Evolutionary conservation across 2,888 invertebrate species (phyloP), one percentile per base, ranked within the genome.

Genomic region (Parasteatoda lunata): DNA sequence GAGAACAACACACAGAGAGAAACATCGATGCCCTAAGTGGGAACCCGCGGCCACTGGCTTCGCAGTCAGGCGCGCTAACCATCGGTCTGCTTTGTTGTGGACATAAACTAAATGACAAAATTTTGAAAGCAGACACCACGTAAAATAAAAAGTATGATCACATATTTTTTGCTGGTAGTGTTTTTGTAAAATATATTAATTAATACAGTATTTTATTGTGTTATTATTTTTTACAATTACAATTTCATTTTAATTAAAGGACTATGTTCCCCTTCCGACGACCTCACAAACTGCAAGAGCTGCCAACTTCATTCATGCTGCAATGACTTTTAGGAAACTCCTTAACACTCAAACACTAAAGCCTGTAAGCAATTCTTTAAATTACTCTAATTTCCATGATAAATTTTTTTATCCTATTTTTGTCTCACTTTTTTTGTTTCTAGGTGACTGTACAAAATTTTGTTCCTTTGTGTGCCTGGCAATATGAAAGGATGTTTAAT

Each of bases 401-500:
- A 47, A 11, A 69, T 70, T 13, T 7, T 59, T 59, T 47, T 54
- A n/a, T 45, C 68, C 13, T 48, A 8, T n/a, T 13, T 65, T 52
- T 48, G 52, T 48, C 15, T 5, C 51, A 4, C n/a, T 72, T 45
- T 48, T 68, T 78, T 70, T 45, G 80, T 30, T 88, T 89, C 59
- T 90, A 96, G 96, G 97, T 98, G 90, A 94, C 97, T 93, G 94
- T 98, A 49, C 97, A 97, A 93, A 96, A 96, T 89, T 93, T 97
- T 92, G 97, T 99, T 85, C 99, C 99, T 0, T 93, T 99, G 84
- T 99, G 99, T 91, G 98, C 98, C 0, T 97, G 97, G 95, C 99
- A 99, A 92, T 99, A 99, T 92, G 98, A 99, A 92, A 94, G 99
- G 87, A 94, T 98, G 77, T 99, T 99, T 93, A 99, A 99, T 93